Conservation (phyloP, 2,888 invertebrate species). For the Polymixis lichenea region DNA sequence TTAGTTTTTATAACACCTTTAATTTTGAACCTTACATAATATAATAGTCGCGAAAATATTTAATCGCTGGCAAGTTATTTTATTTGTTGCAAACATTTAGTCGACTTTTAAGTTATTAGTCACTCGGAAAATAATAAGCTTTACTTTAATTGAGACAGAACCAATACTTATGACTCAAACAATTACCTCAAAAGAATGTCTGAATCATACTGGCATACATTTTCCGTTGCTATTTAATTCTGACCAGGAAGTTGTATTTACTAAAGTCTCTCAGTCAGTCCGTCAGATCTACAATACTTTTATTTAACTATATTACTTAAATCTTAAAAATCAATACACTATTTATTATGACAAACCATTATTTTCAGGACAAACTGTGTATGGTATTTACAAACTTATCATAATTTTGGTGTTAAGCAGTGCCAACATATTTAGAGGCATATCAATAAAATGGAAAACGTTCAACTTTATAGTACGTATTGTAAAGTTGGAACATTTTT, state of each 20-base stretch:
- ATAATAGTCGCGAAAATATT: too few species aligned
- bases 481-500: slow-evolving; percentile 50
- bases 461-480: slow-evolving; percentile 23
- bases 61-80: too few species aligned
- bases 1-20: too few species aligned
- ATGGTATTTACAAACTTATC: background rate
- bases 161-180: slow-evolving; percentile 13
- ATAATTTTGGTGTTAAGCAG: background rate
- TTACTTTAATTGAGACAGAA: background rate
- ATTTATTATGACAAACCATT: background rate
- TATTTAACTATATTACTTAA: background rate
- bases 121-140: too few species aligned
- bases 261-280: background rate
- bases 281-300: background rate
- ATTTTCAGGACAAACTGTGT: background rate
- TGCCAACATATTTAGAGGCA: slow-evolving; percentile 1
- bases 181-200: slow-evolving; percentile 11
- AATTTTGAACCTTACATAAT: too few species aligned
- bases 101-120: too few species aligned
- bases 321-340: background rate
- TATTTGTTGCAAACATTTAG: too few species aligned
- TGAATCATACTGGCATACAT: slow-evolving; percentile 4
- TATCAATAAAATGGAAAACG: slow-evolving; percentile 22
- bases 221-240: background rate
- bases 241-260: slow-evolving; percentile 12